Evolutionary conservation across 2,888 invertebrate genomes (phyloP), one percentile per base, ranked within the genome.

Genomic region (Lamellibrachia columna): DNA sequence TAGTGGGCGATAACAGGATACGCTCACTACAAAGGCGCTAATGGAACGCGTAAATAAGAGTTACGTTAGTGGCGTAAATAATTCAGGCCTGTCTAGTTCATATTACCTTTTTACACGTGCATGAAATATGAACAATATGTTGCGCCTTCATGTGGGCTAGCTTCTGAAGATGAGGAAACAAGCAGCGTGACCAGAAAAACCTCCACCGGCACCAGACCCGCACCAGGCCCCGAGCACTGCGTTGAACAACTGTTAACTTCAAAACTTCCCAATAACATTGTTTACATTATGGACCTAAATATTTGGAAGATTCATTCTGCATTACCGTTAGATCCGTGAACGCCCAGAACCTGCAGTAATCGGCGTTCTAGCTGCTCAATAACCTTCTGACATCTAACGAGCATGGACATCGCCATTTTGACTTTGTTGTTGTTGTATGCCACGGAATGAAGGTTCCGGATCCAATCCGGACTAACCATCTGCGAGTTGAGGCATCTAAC

Each of bases 331-430:
- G 75, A 22, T 75, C 75, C 75, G 75, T 75, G 22, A n/a, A 15
- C 75, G 22, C 75, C 75, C 15, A 75, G 22, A 75, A 75, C 75
- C 22, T 75, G 75, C 22, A 75, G 15, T 75, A 75, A 75, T 75
- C 75, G 75, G n/a, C 75, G 22, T 75, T 75, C 22, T 22, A 75
- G 22, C 75, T 75, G 75, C 75, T 75, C 75, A 75, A 75, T 75
- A 75, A 75, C 75, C 75, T 75, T 75, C 75, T 75, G 75, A 75
- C 75, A 75, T 75, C 75, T 75, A 75, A 75, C 75, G 0, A 75
- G 75, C 75, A 75, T 75, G 75, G 75, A 75, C 22, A 22, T 75
- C 75, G 75, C 75, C 75, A 75, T 75, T n/a, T 75, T 75, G 75
- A 75, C 75, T 75, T 75, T 22, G 75, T 75, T 75, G 75, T 75